phyloP scores from a whole-genome alignment of 2,797 vertebrate genomes.

The Pipistrellus kuhlii region DNA sequence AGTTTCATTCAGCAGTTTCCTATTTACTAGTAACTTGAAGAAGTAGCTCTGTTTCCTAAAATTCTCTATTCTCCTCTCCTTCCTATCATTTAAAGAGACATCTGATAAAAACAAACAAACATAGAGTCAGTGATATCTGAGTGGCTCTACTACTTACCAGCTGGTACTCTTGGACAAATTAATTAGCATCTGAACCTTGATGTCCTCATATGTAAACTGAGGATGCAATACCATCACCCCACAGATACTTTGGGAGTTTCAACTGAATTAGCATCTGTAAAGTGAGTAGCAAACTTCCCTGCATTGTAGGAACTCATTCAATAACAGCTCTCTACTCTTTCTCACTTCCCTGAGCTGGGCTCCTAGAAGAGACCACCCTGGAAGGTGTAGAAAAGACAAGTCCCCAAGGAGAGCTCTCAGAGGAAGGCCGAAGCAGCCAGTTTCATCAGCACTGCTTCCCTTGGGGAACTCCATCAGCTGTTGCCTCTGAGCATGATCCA shows the following conservation, averaged over 20 bases:
- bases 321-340: background rate
- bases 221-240: background rate
- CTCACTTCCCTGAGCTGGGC: background rate
- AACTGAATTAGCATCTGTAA: background rate
- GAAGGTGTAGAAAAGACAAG: background rate
- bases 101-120: background rate
- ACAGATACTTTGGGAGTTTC: background rate
- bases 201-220: background rate
- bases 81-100: background rate
- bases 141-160: background rate
- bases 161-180: background rate
- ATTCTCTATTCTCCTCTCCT: background rate
- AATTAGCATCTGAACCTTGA: background rate
- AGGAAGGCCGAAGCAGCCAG: background rate
- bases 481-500: background rate
- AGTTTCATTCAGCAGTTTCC: background rate
- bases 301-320: background rate
- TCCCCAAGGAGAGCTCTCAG: background rate
- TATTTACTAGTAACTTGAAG: background rate
- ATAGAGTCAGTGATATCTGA: background rate
- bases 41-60: background rate
- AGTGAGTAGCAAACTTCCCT: constrained; percentile 2
- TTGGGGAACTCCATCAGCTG: background rate
- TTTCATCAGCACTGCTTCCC: background rate
- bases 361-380: background rate